Evolutionary conservation across 2,113 vertebrate species (phyloP).

Genomic region (Psettodes erumei): DNA sequence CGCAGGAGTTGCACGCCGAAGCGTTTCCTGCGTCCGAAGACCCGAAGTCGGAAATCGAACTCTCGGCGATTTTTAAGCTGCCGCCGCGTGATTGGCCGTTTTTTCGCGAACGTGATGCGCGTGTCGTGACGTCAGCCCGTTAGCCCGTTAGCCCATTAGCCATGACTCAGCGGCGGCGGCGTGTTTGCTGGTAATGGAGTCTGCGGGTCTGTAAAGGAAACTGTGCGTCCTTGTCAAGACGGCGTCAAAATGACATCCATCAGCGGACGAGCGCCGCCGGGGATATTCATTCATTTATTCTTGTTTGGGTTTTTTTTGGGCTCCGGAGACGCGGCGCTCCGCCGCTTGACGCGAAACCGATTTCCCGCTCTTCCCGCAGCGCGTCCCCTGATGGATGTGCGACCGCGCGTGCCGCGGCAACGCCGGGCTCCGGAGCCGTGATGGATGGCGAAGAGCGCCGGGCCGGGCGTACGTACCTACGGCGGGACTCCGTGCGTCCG

Average conservation of each 20-base stretch:
- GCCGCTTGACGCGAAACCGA: conserved; percentile 38
- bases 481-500: conserved; percentile 55
- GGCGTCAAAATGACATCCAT: conserved; percentile 24
- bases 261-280: background rate
- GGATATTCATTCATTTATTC: conserved; percentile 37
- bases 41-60: background rate
- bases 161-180: too few species aligned
- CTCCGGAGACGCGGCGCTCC: background rate
- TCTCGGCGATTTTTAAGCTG: background rate
- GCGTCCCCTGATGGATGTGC: conserved; percentile 61
- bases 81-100: background rate
- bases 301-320: too few species aligned
- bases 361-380: conserved; percentile 42
- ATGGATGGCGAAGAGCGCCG: conserved; percentile 64
- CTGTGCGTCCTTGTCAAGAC: conserved; percentile 6
- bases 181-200: background rate
- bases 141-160: background rate
- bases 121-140: too few species aligned
- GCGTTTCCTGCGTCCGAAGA: background rate
- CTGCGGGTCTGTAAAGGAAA: background rate
- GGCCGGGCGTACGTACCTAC: conserved; percentile 59
- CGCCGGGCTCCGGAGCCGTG: conserved; percentile 54
- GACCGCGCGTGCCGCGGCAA: conserved; percentile 26
- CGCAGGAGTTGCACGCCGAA: conserved; percentile 13
- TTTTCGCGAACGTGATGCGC: too few species aligned